Base-by-base conservation (phyloP, 2,113 vertebrate species). In the Cettia cetti region DNA sequence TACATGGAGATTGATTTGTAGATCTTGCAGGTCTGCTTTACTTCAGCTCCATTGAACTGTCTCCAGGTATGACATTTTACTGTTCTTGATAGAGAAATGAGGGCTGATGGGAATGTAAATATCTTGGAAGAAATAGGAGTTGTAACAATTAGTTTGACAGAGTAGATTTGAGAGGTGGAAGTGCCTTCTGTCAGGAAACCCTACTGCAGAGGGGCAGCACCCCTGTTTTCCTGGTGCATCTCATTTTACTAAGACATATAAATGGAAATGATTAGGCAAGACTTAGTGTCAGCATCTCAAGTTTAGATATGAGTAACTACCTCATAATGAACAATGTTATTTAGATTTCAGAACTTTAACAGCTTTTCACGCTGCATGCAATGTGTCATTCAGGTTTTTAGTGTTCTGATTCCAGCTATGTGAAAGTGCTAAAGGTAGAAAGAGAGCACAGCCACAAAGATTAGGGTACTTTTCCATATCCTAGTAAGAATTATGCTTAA, bases 81-180 rank as follows among this genome's bases (percentile, higher is more conserved):
- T 92, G 56, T 81, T 96, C 93, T 92, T 92, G 94, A 96, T 92
- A 94, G 95, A 95, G 64, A 96, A 74, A 74, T 42, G 79, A 89
- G 21, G 70, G 65, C 26, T 97, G 88, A 95, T 96, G 71, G 80
- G 96, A 97, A 96, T 95, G 70, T 90, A 97, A 94, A 97, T 94
- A 94, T 90, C 66, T 35, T 83, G 76, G 61, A 82, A 95, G 82
- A 74, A 91, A 89, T 19, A 86, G 44, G 84, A 90, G 78, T 92
- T 82, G 19, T 42, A 86, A 81, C 64, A 92, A 81, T 75, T 88
- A 82, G 52, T 81, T 90, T 94, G 79, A 57, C 68, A 78, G 76
- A 86, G 47, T 9, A 30, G 61, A 53, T n/a, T 85, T 88, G 60
- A 31, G 60, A 70, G 33, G 20, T 85, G 52, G 71, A 82, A 75